phyloP scores from a whole-genome alignment of 2,888 invertebrate species.

The Sinelater perroti region DNA sequence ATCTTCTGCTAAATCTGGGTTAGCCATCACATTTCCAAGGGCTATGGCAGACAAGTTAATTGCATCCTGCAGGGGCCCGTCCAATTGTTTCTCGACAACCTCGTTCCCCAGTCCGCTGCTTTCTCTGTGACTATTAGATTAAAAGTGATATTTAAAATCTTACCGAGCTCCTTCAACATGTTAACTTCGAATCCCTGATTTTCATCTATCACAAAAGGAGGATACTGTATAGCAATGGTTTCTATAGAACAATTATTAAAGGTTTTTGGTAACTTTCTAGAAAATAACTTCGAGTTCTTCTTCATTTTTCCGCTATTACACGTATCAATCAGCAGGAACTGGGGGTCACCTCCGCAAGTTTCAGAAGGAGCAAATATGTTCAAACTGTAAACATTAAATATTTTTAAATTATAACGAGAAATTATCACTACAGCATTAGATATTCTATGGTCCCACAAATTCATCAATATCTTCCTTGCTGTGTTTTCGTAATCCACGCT shows the following conservation, averaged over 20 bases:
- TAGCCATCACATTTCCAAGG: slow-evolving; percentile 69
- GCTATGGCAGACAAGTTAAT: slow-evolving; percentile 61
- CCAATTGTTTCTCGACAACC: slow-evolving; percentile 61
- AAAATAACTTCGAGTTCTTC: slow-evolving; percentile 24
- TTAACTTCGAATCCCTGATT: slow-evolving; percentile 45
- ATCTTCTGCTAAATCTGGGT: slow-evolving; percentile 65
- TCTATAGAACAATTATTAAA: slow-evolving; percentile 42
- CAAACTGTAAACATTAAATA: slow-evolving; percentile 38
- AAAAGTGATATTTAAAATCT: slow-evolving; percentile 43
- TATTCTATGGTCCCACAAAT: slow-evolving; percentile 35
- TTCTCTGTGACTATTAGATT: slow-evolving; percentile 56
- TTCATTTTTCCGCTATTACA: slow-evolving; percentile 36
- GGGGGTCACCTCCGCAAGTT: slow-evolving; percentile 32
- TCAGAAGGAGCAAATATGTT: slow-evolving; percentile 21
- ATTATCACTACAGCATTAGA: slow-evolving; percentile 37
- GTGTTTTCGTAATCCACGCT: slow-evolving; percentile 13
- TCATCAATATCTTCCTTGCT: slow-evolving; percentile 26
- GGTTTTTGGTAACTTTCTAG: slow-evolving; percentile 22
- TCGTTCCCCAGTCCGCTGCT: slow-evolving; percentile 62
- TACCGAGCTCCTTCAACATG: slow-evolving; percentile 40
- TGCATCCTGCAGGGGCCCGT: slow-evolving; percentile 62
- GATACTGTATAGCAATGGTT: slow-evolving; percentile 42
- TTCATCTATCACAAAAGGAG: slow-evolving; percentile 46
- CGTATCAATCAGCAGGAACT: slow-evolving; percentile 23
- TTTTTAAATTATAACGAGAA: slow-evolving; percentile 26